Percentiles rank a stretch among this genome's conserved stretches.
phyloP scores from a whole-genome alignment of 2,797 vertebrate species.

The Esox lucius region DNA sequence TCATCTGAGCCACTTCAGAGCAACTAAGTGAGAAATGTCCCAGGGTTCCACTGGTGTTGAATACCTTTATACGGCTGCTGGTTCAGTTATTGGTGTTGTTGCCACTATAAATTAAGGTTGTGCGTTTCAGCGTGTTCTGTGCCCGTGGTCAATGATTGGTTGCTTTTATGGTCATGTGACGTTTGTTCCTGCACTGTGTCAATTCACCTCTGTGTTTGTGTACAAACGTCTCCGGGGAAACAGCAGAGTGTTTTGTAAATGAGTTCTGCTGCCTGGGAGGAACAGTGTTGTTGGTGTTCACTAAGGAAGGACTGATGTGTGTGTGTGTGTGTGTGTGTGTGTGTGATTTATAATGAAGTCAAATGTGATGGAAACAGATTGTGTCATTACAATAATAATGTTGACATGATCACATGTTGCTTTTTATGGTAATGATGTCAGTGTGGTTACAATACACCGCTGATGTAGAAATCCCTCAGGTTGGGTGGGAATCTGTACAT shows the following conservation, averaged over 20 bases:
- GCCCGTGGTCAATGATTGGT: constrained; percentile 37
- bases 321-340: too few relatives aligned
- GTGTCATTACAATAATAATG: too few relatives aligned
- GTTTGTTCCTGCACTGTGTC: constrained; percentile 72
- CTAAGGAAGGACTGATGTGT: background rate
- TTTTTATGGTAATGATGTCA: too few relatives aligned
- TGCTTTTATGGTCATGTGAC: constrained; percentile 67
- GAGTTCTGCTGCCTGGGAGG: constrained; percentile 54
- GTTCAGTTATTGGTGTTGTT: background rate
- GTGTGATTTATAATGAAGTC: too few relatives aligned
- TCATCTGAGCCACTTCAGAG: too few relatives aligned
- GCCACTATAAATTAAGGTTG: background rate
- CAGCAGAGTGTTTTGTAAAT: constrained; percentile 68
- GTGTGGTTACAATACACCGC: too few relatives aligned
- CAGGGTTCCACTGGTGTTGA: background rate
- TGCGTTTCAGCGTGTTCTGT: constrained; percentile 43
- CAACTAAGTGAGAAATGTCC: too few relatives aligned
- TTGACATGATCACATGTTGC: too few relatives aligned
- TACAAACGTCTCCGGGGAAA: constrained; percentile 69
- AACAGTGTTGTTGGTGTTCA: constrained; percentile 26
- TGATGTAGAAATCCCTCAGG: too few relatives aligned
- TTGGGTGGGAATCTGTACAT: too few relatives aligned
- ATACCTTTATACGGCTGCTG: too few relatives aligned
- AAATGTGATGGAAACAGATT: too few relatives aligned
- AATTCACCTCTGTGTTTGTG: constrained; percentile 71